A percentile compares a stretch with the other conserved stretches of the same genome.
Evolutionary conservation across 1,140 invertebrate genomes (phyloP).

Genomic region (Bombus difficillimus): DNA sequence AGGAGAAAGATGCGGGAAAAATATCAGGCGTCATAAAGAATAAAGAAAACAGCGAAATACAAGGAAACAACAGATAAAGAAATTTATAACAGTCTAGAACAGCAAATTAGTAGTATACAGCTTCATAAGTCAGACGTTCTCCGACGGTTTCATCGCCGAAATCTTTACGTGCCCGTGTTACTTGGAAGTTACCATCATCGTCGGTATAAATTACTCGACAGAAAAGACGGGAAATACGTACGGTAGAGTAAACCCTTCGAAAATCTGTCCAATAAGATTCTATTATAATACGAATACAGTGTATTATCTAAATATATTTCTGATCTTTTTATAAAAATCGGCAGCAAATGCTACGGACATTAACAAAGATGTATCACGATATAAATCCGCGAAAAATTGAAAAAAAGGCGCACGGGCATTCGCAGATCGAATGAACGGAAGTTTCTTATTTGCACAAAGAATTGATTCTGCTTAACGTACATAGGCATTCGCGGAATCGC

Average conservation of each 20-base stretch:
- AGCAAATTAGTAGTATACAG: conserved; percentile 25
- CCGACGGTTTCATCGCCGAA: background rate
- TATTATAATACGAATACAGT: too few species aligned
- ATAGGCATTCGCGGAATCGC: background rate
- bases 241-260: too few species aligned
- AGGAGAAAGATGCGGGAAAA: background rate
- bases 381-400: background rate
- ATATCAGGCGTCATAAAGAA: background rate
- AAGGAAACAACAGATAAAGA: background rate
- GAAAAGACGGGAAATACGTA: background rate
- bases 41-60: background rate
- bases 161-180: background rate
- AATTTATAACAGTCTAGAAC: background rate
- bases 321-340: background rate
- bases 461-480: background rate
- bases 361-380: background rate
- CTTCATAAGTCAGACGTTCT: conserved; percentile 30
- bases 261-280: too few species aligned
- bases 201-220: too few species aligned
- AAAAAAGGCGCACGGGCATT: background rate
- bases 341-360: background rate
- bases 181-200: background rate
- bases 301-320: too few species aligned
- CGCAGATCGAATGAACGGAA: background rate
- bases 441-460: background rate